These are phyloP conservation scores for Heteractis magnifica DNA, from an alignment of 92 coral and sea anemone species.

Conservation along the genomic window DNA sequence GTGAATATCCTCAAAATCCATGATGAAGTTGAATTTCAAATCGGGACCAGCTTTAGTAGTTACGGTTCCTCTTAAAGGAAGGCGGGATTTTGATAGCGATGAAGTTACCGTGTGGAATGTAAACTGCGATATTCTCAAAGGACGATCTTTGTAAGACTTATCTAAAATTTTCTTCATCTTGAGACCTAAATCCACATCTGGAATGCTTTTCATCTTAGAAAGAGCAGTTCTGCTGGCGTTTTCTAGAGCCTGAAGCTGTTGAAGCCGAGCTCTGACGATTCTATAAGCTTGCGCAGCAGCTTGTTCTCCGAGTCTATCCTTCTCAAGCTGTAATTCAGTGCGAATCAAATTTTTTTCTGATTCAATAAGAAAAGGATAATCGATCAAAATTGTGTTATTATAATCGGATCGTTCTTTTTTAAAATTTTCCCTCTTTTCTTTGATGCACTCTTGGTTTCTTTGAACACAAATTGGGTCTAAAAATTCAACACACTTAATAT, in stretches of 20 bases:
- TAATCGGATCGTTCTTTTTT: not conserved
- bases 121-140: slow-evolving; percentile 42
- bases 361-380: slow-evolving; percentile 21
- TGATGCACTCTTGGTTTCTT: slow-evolving; percentile 26
- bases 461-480: slow-evolving; percentile 24
- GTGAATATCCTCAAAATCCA: slow-evolving; percentile 53
- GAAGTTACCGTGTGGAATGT: slow-evolving; percentile 33
- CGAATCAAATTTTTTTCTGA: slow-evolving; percentile 20
- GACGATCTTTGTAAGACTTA: slow-evolving; percentile 4
- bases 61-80: slow-evolving; percentile 44
- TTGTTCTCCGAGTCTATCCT: slow-evolving; percentile 39
- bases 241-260: slow-evolving; percentile 39
- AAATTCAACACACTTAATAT: slow-evolving; percentile 33
- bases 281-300: slow-evolving; percentile 35
- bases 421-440: not conserved
- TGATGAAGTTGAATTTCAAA: slow-evolving; percentile 38
- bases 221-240: slow-evolving; percentile 31
- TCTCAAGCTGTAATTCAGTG: slow-evolving; percentile 42
- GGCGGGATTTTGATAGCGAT: slow-evolving; percentile 25
- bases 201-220: slow-evolving; percentile 32
- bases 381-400: slow-evolving; percentile 22
- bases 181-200: slow-evolving; percentile 45
- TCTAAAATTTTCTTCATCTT: slow-evolving; percentile 22
- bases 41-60: slow-evolving; percentile 28
- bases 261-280: slow-evolving; percentile 32